Evolutionary conservation across 2,797 vertebrate species (phyloP).

Genomic region (Micrastur ruficollis): DNA sequence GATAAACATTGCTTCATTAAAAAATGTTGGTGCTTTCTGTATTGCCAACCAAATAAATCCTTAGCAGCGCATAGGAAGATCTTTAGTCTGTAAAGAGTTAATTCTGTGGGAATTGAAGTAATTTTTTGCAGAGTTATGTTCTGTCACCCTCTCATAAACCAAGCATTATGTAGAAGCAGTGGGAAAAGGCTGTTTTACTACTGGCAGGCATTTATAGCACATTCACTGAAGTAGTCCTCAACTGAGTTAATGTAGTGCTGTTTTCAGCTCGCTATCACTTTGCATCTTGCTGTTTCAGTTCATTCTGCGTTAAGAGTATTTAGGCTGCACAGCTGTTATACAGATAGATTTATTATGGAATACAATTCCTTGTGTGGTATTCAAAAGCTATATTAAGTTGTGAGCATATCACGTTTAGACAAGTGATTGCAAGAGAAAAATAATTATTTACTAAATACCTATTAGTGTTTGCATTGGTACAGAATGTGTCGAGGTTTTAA

Average conservation of each 20-base stretch:
- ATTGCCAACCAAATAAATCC: background rate
- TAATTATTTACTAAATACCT: background rate
- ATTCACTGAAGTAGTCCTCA: background rate
- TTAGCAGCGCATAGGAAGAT: background rate
- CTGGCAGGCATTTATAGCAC: background rate
- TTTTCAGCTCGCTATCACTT: background rate
- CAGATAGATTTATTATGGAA: background rate
- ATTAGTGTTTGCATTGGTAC: background rate
- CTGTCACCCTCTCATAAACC: background rate
- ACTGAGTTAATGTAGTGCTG: background rate
- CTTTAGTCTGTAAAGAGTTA: background rate
- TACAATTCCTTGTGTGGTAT: background rate
- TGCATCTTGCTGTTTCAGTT: constrained; percentile 38
- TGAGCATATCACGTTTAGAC: background rate
- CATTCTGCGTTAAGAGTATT: background rate
- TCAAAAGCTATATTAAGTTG: constrained; percentile 12
- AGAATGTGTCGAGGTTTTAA: background rate
- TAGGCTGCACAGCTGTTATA: constrained; percentile 29
- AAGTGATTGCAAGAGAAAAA: background rate
- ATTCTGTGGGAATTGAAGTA: background rate
- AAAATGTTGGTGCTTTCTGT: background rate
- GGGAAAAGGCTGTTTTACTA: background rate
- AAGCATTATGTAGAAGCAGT: background rate
- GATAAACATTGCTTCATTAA: background rate
- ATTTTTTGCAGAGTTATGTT: background rate